Evolutionary conservation across 2,113 vertebrate species (phyloP), one percentile per base, ranked within the genome.

Genomic region (Bostrychus sinensis): DNA sequence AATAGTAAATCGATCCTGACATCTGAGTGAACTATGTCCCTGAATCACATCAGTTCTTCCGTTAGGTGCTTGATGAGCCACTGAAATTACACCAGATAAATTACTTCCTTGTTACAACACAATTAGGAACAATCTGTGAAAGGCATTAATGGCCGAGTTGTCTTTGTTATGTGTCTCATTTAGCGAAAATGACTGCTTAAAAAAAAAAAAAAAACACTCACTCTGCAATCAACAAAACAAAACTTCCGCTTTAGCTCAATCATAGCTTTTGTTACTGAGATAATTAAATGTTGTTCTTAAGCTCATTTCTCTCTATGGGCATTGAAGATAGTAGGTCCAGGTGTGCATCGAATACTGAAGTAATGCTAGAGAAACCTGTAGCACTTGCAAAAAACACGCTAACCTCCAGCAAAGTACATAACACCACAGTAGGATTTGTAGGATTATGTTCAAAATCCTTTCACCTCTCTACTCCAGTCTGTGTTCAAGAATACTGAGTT

Each of bases 201-300:
- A 64, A n/a, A n/a, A n/a, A n/a, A n/a, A n/a, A n/a, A n/a, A n/a
- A n/a, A 28, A 56, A 34, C 63, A 51, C 41, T n/a, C 56, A 36
- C 72, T 75, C 70, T 65, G 60, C 48, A 82, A 79, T 84, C 77
- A 65, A 58, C 30, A 36, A 59, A 55, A 75, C 56, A 84, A 75
- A 84, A 83, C 73, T 58, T 69, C 38, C 56, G 56, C 57, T 65
- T 48, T 42, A 57, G 78, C 75, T 86, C 71, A 88, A 84, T 91
- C 82, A 89, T 61, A 22, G 76, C 28, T 55, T 19, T 55, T 34
- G 53, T 55, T 7, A 20, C 17, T 5, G 17, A 13, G 19, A 20
- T 16, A 13, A 20, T 55, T 20, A 9, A 55, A 34, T 36, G n/a
- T 36, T 32, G 17, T 30, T 34, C n/a, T 55, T 36, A 20, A 19